Base-by-base conservation (phyloP, 2,888 invertebrate genomes). In the Atherix ibis region DNA sequence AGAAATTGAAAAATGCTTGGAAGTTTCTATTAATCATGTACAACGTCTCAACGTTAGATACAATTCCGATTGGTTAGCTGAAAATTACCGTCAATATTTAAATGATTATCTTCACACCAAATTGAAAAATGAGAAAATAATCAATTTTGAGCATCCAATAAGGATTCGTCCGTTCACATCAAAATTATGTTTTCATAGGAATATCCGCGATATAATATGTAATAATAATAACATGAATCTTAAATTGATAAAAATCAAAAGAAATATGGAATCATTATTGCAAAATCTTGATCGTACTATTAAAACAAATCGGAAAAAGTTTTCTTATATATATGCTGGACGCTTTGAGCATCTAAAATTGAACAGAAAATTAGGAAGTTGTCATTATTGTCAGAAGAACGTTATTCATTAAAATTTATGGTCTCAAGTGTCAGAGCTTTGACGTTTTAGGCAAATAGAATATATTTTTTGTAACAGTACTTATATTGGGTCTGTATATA, bases 181-280 rank as follows among this genome's bases (percentile, higher is more conserved):
- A 2, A 13, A n/a, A 13, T 22, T 34, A 4, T 15, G 29, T 4
- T 29, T 34, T n/a, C 34, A 35, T 25, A 25, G 35, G 4, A 35
- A 35, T 18, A 29, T 35, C 17, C 29, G 29, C 3, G 36, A 39
- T 15, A 39, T 39, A 3, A 32, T 34, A 6, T 25, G 18, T n/a
- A 18, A 34, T 14, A 36, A 25, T 15, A 36, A 34, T 17, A 34
- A 39, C 22, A 31, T 39, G 28, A 39, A 36, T 29, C n/a, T 34
- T 3, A 39, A 34, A 27, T 19, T 39, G 14, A 36, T 39, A n/a
- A 39, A 39, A 39, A 36, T 39, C 18, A 39, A 39, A 27, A 24
- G 39, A 18, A 34, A 36, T 25, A 25, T 39, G 17, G 39, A 39
- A 22, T 34, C 36, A 4, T 18, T 36, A 10, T 28, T 39, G 28